phyloP scores from a whole-genome alignment of 2,888 invertebrate genomes.

The Tanypteryx hageni region DNA sequence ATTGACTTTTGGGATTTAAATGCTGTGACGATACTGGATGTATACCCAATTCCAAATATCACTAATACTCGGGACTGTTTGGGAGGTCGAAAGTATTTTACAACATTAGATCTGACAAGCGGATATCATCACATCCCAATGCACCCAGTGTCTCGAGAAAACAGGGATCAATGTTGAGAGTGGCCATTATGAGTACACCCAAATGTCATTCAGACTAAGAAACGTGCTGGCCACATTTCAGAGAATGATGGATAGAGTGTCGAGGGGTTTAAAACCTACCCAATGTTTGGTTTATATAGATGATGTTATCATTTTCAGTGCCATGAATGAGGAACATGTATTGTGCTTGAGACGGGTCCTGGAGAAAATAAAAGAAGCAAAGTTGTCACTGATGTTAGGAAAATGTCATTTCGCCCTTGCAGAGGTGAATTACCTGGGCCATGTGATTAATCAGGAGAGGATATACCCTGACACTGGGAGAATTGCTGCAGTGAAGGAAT shows the following conservation, averaged over 20 bases:
- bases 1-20: background rate
- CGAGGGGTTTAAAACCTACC: background rate
- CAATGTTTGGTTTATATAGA: slow-evolving; percentile 21
- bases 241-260: no score
- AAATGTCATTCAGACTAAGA: background rate
- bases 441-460: no score
- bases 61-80: background rate
- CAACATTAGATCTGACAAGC: background rate
- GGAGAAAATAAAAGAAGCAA: slow-evolving; percentile 67
- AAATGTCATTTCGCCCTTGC: slow-evolving; percentile 68
- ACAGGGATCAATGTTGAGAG: background rate
- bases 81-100: background rate
- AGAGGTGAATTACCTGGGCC: no score
- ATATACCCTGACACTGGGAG: no score
- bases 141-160: background rate
- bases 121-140: background rate
- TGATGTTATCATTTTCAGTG: background rate
- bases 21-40: background rate
- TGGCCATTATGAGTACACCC: background rate
- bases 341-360: slow-evolving; percentile 66
- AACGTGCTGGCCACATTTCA: no score
- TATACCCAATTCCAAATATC: background rate
- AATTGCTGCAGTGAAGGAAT: no score
- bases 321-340: background rate
- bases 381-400: slow-evolving; percentile 70